Percentiles rank a stretch among this genome's conserved stretches.
These are phyloP conservation scores for Hoplias malabaricus DNA, from an alignment of 2,113 vertebrate genomes.

Conservation along the genomic window DNA sequence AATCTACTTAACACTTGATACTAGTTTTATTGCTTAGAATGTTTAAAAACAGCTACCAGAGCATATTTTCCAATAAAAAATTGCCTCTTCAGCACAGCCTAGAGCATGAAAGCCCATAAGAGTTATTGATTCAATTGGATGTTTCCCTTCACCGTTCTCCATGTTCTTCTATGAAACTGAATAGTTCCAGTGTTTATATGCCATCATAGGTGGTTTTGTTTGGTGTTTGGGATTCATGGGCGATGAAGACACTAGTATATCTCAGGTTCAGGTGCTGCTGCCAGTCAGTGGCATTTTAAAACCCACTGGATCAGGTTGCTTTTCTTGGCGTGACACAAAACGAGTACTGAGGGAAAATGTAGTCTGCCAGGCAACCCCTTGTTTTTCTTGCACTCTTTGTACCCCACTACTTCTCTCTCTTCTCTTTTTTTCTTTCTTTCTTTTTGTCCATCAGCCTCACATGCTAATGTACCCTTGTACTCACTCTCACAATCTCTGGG, in stretches of 20 bases:
- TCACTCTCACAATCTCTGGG: conserved; percentile 8
- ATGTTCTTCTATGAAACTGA: too few species aligned
- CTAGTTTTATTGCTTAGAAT: too few species aligned
- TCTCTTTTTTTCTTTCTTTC: neutral
- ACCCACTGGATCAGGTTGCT: conserved; percentile 41
- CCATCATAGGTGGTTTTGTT: neutral
- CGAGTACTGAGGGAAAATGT: conserved; percentile 29
- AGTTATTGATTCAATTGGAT: too few species aligned
- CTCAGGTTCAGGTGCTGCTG: neutral
- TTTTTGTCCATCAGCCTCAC: conserved; percentile 5
- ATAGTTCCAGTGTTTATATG: neutral
- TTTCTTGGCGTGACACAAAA: conserved; percentile 39
- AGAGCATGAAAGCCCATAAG: too few species aligned
- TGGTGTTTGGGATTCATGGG: neutral
- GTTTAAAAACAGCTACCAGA: too few species aligned
- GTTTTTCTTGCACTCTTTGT: conserved; percentile 5
- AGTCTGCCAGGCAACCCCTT: conserved; percentile 25
- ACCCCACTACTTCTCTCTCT: neutral
- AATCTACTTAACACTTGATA: too few species aligned
- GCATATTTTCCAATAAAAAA: too few species aligned
- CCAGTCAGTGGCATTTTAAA: conserved; percentile 37
- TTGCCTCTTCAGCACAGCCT: too few species aligned
- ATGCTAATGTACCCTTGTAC: neutral
- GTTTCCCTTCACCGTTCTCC: too few species aligned
- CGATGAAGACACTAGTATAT: conserved; percentile 10